Conservation (phyloP, 2,113 vertebrate genomes). For the Nerophis ophidion region DNA sequence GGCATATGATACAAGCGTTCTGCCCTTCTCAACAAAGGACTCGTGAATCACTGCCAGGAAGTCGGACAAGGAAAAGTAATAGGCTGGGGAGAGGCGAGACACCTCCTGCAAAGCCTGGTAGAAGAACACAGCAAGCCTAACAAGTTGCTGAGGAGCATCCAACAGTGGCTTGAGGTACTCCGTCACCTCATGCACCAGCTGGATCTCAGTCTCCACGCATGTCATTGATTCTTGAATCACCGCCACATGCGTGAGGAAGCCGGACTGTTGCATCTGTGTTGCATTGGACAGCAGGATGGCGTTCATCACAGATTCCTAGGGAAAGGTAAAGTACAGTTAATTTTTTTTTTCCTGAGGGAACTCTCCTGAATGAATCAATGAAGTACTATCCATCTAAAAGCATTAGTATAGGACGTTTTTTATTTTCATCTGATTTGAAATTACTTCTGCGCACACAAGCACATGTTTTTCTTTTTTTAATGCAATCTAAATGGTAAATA, state of each 20-base stretch:
- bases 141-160: conserved; percentile 37
- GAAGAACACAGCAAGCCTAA: conserved; percentile 54
- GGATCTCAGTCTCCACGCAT: conserved; percentile 37
- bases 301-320: conserved; percentile 62
- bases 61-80: conserved; percentile 60
- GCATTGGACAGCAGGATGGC: conserved; percentile 47
- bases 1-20: conserved; percentile 5
- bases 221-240: conserved; percentile 49
- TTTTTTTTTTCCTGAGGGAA: too few species aligned
- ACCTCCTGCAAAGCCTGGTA: conserved; percentile 69
- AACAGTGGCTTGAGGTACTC: conserved; percentile 39
- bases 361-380: too few species aligned
- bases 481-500: too few species aligned
- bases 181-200: conserved; percentile 53
- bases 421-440: too few species aligned
- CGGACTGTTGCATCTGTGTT: conserved; percentile 38
- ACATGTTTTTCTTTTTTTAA: background rate
- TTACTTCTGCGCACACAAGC: too few species aligned
- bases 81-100: conserved; percentile 67
- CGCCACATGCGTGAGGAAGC: conserved; percentile 51
- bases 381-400: too few species aligned
- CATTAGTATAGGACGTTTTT: too few species aligned
- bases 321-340: conserved; percentile 8
- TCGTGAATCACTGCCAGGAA: conserved; percentile 55
- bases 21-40: conserved; percentile 40